Evolutionary conservation across 2,888 invertebrate species (phyloP).

Genomic region (Druceiella hillmani): DNA sequence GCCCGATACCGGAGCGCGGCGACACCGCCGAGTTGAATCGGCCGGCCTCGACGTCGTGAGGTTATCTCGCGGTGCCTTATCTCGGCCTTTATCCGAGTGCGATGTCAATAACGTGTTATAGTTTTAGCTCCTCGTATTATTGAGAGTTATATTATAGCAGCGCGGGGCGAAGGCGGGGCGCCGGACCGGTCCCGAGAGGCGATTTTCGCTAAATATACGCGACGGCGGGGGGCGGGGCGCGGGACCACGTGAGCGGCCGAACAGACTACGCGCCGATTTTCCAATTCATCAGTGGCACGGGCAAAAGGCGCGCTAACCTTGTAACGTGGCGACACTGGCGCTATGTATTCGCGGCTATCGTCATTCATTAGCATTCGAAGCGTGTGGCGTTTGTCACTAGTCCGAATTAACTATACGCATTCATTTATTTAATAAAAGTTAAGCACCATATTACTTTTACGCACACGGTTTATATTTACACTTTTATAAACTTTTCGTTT

Average conservation of each 20-base stretch:
- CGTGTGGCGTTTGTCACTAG: too few species aligned
- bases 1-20: not conserved
- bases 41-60: slow-evolving; percentile 1
- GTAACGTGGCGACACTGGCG: slow-evolving; percentile 53
- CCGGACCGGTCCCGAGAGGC: slow-evolving; percentile 49
- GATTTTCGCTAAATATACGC: slow-evolving; percentile 54
- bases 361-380: too few species aligned
- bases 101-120: too few species aligned
- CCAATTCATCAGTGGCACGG: slow-evolving; percentile 52
- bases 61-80: slow-evolving; percentile 2
- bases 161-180: slow-evolving; percentile 37
- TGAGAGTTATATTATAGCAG: too few species aligned
- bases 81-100: not conserved
- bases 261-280: slow-evolving; percentile 51
- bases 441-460: too few species aligned
- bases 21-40: too few species aligned
- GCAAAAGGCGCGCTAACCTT: slow-evolving; percentile 51
- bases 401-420: too few species aligned
- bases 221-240: slow-evolving; percentile 47
- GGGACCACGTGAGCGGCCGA: slow-evolving; percentile 43
- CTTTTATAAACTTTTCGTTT: too few species aligned
- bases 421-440: too few species aligned
- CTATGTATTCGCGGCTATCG: too few species aligned
- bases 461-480: too few species aligned
- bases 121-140: too few species aligned